phyloP scores from a whole-genome alignment of 2,888 invertebrate genomes.

The Cryptosula pallasiana region DNA sequence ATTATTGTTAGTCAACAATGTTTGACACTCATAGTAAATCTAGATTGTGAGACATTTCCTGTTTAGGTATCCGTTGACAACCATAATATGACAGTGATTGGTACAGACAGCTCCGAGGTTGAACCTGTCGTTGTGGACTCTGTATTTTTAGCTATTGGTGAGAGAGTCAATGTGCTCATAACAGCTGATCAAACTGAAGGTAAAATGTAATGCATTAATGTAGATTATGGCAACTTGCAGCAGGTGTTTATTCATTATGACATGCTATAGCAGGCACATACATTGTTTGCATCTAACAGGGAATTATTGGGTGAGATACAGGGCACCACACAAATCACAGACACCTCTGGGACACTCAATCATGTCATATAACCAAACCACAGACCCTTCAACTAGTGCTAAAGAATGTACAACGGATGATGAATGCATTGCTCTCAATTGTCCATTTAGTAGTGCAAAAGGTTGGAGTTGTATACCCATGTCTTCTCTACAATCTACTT shows the following conservation, averaged over 20 bases:
- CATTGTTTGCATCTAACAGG: slow-evolving; percentile 24
- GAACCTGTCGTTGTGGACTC: slow-evolving; percentile 27
- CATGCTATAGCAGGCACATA: too few species aligned
- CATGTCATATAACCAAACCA: slow-evolving; percentile 30
- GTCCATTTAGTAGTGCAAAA: neutral
- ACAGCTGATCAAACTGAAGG: neutral
- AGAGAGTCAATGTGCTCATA: slow-evolving; percentile 28
- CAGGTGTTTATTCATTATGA: too few species aligned
- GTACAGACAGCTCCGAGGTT: slow-evolving; percentile 28
- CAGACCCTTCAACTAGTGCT: neutral
- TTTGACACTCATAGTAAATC: too few species aligned
- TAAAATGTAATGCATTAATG: too few species aligned
- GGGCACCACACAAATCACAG: slow-evolving; percentile 30
- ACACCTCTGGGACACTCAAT: slow-evolving; percentile 31
- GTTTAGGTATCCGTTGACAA: slow-evolving; percentile 26
- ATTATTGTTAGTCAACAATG: too few species aligned
- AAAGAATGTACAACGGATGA: neutral
- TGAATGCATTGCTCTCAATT: neutral
- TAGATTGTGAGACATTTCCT: neutral
- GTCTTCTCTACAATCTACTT: neutral
- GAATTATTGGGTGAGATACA: slow-evolving; percentile 39
- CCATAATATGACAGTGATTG: slow-evolving; percentile 28
- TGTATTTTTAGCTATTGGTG: slow-evolving; percentile 27
- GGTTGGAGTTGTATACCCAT: neutral
- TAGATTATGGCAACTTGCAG: too few species aligned